Conservation (phyloP, 2,113 vertebrate genomes). For the Varanus komodoensis region DNA sequence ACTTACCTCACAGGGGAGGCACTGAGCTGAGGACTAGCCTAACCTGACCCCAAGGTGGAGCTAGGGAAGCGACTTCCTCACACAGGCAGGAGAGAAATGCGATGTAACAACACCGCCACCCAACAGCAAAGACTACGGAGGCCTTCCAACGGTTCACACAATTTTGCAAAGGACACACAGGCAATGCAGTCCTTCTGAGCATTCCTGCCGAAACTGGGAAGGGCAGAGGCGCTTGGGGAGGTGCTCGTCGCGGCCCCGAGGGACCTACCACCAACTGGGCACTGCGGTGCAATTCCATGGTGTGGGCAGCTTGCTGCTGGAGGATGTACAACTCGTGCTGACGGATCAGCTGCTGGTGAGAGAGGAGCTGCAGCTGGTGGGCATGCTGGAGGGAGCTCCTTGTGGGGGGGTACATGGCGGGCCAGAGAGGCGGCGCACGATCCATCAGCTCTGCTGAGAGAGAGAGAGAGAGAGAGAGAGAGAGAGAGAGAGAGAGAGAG, state of each 20-base stretch:
- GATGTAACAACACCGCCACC: too few relatives aligned
- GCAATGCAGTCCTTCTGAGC: neutral
- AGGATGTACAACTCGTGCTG: slow-evolving; percentile 96
- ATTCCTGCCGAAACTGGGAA: neutral
- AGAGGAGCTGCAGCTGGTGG: slow-evolving; percentile 96
- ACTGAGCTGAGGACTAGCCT: too few relatives aligned
- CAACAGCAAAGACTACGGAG: too few relatives aligned
- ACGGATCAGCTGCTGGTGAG: slow-evolving; percentile 95
- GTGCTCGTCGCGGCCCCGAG: neutral
- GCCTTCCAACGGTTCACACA: neutral
- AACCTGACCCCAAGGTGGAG: too few relatives aligned
- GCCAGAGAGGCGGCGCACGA: slow-evolving; percentile 90
- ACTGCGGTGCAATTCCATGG: slow-evolving; percentile 94
- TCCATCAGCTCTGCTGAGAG: slow-evolving; percentile 90
- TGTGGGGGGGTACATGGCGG: slow-evolving; percentile 87
- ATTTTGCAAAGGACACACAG: neutral
- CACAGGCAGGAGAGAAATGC: too few relatives aligned
- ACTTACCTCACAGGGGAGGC: too few relatives aligned
- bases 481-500: slow-evolving; percentile 33
- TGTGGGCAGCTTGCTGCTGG: slow-evolving; percentile 96
- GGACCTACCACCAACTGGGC: slow-evolving; percentile 86
- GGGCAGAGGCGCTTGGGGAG: neutral
- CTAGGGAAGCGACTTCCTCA: too few relatives aligned
- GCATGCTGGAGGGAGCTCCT: slow-evolving; percentile 93
- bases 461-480: slow-evolving; percentile 42